Evolutionary conservation across 2,888 invertebrate species (phyloP).

Genomic region (Meteorus cinctellus): DNA sequence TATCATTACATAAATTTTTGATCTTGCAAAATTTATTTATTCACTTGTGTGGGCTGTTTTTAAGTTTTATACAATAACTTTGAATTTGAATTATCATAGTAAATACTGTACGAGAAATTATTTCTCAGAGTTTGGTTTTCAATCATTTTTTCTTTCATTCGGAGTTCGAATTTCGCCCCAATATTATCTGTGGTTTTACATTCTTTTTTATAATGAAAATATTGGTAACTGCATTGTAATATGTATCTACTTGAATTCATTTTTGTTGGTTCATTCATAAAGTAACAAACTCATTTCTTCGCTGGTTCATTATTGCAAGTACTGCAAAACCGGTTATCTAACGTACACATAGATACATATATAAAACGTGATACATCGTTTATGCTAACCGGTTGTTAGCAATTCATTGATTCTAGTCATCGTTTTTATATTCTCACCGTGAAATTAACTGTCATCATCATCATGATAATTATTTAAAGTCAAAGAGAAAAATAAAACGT

Average conservation of each 20-base stretch:
- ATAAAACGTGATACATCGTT: neutral
- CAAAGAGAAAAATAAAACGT: neutral
- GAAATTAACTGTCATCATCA: neutral
- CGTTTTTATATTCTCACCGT: neutral
- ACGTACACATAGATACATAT: neutral
- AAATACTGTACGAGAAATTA: neutral
- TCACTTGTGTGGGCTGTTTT: neutral
- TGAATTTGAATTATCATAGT: neutral
- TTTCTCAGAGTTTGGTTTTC: neutral
- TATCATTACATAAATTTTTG: neutral
- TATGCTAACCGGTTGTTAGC: conserved; percentile 5
- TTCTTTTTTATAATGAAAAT: neutral
- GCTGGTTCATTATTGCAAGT: conserved; percentile 26
- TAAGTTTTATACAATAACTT: neutral
- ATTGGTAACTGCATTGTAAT: neutral
- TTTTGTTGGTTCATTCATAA: conserved; percentile 35
- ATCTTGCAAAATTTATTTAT: neutral
- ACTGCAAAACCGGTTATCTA: conserved; percentile 35
- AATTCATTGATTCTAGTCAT: neutral
- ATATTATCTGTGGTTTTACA: neutral
- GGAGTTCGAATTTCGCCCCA: neutral
- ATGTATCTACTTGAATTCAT: neutral
- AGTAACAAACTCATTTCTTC: conserved; percentile 15
- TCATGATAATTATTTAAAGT: neutral
- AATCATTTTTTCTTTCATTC: neutral